phyloP scores from a whole-genome alignment of 2,113 vertebrate species.

The Xiphias gladius region DNA sequence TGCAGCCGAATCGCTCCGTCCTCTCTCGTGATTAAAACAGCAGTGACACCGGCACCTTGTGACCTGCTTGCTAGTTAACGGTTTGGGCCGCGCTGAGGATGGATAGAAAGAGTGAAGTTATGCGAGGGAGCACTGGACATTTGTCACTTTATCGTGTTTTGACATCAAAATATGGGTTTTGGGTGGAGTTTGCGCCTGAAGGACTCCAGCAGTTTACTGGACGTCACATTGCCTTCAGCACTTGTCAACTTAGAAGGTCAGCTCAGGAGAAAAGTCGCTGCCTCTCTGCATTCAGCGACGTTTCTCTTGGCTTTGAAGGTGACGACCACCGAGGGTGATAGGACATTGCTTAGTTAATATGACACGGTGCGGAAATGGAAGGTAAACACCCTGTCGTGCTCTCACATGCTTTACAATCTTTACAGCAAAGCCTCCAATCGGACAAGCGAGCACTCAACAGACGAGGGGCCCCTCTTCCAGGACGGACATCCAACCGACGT shows the following conservation, averaged over 20 bases:
- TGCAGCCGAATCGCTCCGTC: too few species aligned
- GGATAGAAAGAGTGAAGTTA: too few species aligned
- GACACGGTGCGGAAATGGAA: background rate
- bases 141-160: background rate
- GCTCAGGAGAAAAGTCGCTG: background rate
- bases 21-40: too few species aligned
- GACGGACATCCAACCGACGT: too few species aligned
- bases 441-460: too few species aligned
- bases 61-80: too few species aligned
- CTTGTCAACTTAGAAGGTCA: constrained; percentile 5
- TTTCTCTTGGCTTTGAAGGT: constrained; percentile 5
- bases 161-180: background rate
- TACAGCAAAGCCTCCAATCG: too few species aligned
- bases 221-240: background rate
- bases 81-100: too few species aligned
- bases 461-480: too few species aligned
- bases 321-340: background rate
- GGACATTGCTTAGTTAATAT: background rate
- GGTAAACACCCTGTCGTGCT: background rate
- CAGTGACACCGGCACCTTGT: too few species aligned
- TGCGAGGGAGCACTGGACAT: too few species aligned
- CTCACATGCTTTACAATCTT: background rate
- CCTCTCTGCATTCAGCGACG: background rate
- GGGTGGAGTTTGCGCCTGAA: background rate
- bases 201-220: background rate